Conservation (phyloP, 2,888 invertebrate species). For the Notodonta ziczac region DNA sequence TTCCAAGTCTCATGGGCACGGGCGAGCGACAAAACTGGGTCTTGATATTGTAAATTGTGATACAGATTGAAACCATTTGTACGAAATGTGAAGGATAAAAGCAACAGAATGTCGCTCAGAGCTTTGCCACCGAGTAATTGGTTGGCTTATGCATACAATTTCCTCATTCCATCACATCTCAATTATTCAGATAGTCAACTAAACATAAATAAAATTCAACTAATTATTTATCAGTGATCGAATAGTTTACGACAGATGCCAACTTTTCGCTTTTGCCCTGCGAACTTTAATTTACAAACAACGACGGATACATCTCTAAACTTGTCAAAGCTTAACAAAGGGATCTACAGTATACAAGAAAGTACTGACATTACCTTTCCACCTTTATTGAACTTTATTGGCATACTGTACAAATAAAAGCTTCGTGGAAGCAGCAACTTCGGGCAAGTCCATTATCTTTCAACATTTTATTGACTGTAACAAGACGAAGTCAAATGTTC, state of each 20-base stretch:
- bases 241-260: not conserved
- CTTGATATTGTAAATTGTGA: too few relatives aligned
- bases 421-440: not conserved
- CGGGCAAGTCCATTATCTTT: slow-evolving; percentile 11
- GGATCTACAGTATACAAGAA: not conserved
- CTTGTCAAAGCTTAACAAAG: not conserved
- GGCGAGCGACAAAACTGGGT: too few relatives aligned
- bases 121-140: too few relatives aligned
- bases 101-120: too few relatives aligned
- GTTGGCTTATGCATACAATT: too few relatives aligned
- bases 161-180: too few relatives aligned
- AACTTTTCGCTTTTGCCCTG: not conserved
- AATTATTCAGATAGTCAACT: not conserved
- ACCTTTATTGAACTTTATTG: slow-evolving; percentile 2
- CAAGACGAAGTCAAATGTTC: slow-evolving; percentile 11
- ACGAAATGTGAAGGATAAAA: too few relatives aligned
- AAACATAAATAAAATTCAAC: not conserved
- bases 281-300: not conserved
- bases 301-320: not conserved
- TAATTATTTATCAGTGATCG: too few relatives aligned
- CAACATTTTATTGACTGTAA: slow-evolving; percentile 20
- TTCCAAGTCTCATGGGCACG: too few relatives aligned
- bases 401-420: slow-evolving; percentile 3
- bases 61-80: too few relatives aligned
- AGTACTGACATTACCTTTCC: not conserved